Evolutionary conservation across 2,888 invertebrate species (phyloP), one percentile per base, ranked within the genome.

Genomic region (Enchytraeus crypticus): DNA sequence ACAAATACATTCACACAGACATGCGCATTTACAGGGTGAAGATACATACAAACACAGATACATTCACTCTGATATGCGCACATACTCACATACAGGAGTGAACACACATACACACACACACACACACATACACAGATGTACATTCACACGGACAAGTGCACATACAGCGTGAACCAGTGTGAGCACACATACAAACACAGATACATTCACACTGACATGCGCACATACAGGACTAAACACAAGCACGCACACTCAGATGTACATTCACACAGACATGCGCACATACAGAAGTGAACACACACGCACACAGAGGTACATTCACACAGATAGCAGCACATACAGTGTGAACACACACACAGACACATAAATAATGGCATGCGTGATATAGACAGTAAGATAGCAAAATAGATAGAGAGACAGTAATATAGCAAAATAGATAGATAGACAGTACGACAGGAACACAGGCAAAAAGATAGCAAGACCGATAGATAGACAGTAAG

Each of bases 81-180:
- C 54, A 32, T 11, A 54, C 2, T 4, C 18, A 54, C 54, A 5
- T 33, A 23, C 32, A 29, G 23, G 18, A 8, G 27, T 1, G 27
- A 3, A 47, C n/a, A 18, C 18, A 18, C 43, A 38, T 14, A 38
- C 43, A 38, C 43, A 38, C 43, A 38, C 43, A 38, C n/a, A 23
- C 23, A 46, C 23, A 21, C n/a, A 2, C 3, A 21, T 2, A 11
- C 45, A 45, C 23, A 21, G 23, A 3, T 23, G 8, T 23, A n/a
- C 5, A 46, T 23, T 46, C 18, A 21, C 46, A 5, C 23, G 23
- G 45, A 45, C 45, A 45, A 23, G n/a, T 23, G 23, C 2, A 4
- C 23, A 21, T 23, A 45, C 45, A 45, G 45, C 2, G n/a, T 2
- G 3, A 85, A 51, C 88, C 85, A 4, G 71, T 56, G 59, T 76